Base-by-base conservation (phyloP, 2,797 vertebrate genomes). In the Acanthurus lineatus region DNA sequence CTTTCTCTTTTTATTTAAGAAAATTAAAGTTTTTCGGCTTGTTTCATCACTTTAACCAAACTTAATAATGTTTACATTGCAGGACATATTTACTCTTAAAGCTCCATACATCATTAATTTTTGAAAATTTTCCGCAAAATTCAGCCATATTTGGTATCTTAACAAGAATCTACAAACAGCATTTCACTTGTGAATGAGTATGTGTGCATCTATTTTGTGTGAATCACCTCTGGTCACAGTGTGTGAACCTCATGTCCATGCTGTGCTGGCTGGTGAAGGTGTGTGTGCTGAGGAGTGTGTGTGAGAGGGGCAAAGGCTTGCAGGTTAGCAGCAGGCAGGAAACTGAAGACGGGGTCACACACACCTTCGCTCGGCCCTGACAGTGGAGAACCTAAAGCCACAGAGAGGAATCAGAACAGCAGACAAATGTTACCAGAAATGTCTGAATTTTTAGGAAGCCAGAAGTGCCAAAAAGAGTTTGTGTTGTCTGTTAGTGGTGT, bases 241-340 rank as follows among this genome's bases (percentile, higher is more conserved):
- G 96, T 3, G 97, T 98, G 94, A 98, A 99, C 86, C 95, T 97
- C 98, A 99, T 99, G 92, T 99, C 97, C 84, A 99, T 96, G 91
- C 97, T 97, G 95, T 99, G 98, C 91, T 97, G 97, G 93, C 98
- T 99, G 83, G 97, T 97, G 91, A 99, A 99, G 38, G 97, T 99
- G 95, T 99, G 97, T 79, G 96, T 96, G 93, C 97, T 97, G 95
- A 98, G 91, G 56, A 97, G 97, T 94, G 96, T 82, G 97, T 99
- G 94, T 94, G 98, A 79, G 95, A 98, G 49, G 92, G 98, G 91
- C 96, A 98, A 91, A 94, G 98, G 88, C 96, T 97, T 77, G 96
- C 98, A 99, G 89, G 97, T 98, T 77, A 99, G 90, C 90, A 99
- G 96, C 92, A 99, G 92, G 83, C 96, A 98, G 0, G 96, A 96